phyloP scores from a whole-genome alignment of 1,140 invertebrate species.

The Drosophila murphyi region DNA sequence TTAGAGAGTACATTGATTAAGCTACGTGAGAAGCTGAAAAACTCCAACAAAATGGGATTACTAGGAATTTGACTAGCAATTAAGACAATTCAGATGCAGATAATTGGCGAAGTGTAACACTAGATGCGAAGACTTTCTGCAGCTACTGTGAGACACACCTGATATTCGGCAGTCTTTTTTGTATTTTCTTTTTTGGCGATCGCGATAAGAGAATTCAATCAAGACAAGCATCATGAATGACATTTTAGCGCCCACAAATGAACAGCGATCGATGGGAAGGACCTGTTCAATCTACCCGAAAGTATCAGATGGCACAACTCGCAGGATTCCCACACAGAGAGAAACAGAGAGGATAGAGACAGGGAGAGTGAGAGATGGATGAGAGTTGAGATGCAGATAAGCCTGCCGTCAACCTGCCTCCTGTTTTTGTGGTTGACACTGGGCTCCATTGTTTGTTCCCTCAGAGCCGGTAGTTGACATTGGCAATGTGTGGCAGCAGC shows the following conservation, averaged over 20 bases:
- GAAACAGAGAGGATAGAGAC: neutral
- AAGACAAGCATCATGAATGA: constrained; percentile 60
- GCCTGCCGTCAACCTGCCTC: constrained; percentile 47
- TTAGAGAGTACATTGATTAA: constrained; percentile 34
- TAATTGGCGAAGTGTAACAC: constrained; percentile 55
- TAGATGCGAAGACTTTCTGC: constrained; percentile 27
- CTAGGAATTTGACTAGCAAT: constrained; percentile 46
- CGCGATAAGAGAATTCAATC: constrained; percentile 54
- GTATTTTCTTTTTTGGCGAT: neutral
- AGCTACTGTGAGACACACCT: constrained; percentile 27
- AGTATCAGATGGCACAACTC: constrained; percentile 60
- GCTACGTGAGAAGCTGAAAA: constrained; percentile 42
- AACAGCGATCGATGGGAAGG: constrained; percentile 30
- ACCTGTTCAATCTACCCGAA: constrained; percentile 50
- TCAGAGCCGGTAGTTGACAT: constrained; percentile 48
- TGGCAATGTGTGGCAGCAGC: constrained; percentile 46
- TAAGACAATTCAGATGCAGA: constrained; percentile 47
- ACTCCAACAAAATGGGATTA: constrained; percentile 26
- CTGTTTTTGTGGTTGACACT: constrained; percentile 50
- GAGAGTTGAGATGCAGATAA: constrained; percentile 46
- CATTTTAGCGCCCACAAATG: constrained; percentile 54
- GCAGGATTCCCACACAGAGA: constrained; percentile 48
- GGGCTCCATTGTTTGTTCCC: constrained; percentile 38
- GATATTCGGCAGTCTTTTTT: neutral
- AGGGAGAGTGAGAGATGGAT: constrained; percentile 1